These are phyloP conservation scores for Cheilosia vernalis DNA, from an alignment of 2,888 invertebrate species.

Conservation along the genomic window DNA sequence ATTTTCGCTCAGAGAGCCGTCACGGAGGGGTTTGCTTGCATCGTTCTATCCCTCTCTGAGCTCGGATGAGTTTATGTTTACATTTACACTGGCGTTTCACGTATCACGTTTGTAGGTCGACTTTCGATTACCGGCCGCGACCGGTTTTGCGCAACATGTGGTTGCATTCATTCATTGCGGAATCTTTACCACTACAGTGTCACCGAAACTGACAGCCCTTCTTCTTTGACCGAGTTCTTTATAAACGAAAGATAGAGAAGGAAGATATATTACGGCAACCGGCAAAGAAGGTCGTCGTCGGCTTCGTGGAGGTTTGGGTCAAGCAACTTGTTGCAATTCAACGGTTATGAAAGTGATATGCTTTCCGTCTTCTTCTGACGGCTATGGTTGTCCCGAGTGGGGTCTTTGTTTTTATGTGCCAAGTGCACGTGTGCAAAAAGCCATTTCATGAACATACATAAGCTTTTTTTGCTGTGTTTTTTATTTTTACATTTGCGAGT, in stretches of 20 bases:
- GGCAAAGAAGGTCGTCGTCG: slow-evolving; percentile 51
- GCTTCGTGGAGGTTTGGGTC: slow-evolving; percentile 49
- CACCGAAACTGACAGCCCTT: slow-evolving; percentile 29
- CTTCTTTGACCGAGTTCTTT: slow-evolving; percentile 76
- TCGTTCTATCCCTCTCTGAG: slow-evolving; percentile 6
- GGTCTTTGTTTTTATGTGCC: slow-evolving; percentile 43
- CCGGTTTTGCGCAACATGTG: slow-evolving; percentile 67
- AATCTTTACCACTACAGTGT: background rate
- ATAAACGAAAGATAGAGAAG: slow-evolving; percentile 9
- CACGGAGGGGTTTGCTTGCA: slow-evolving; percentile 60
- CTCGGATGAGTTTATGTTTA: slow-evolving; percentile 25
- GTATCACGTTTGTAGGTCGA: slow-evolving; percentile 67
- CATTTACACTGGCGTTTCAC: slow-evolving; percentile 47
- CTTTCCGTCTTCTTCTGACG: slow-evolving; percentile 21
- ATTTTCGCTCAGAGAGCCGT: slow-evolving; percentile 13
- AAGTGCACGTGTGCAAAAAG: slow-evolving; percentile 59
- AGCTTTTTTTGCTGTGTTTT: background rate
- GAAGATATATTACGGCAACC: slow-evolving; percentile 4
- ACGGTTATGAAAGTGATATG: slow-evolving; percentile 22
- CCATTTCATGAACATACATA: background rate
- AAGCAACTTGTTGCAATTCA: slow-evolving; percentile 69
- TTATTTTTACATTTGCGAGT: slow-evolving; percentile 5
- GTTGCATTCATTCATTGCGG: slow-evolving; percentile 47
- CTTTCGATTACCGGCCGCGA: slow-evolving; percentile 49
- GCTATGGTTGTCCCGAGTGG: slow-evolving; percentile 61